Conservation (phyloP, 2,797 vertebrate species). For the Threskiornis aethiopicus region DNA sequence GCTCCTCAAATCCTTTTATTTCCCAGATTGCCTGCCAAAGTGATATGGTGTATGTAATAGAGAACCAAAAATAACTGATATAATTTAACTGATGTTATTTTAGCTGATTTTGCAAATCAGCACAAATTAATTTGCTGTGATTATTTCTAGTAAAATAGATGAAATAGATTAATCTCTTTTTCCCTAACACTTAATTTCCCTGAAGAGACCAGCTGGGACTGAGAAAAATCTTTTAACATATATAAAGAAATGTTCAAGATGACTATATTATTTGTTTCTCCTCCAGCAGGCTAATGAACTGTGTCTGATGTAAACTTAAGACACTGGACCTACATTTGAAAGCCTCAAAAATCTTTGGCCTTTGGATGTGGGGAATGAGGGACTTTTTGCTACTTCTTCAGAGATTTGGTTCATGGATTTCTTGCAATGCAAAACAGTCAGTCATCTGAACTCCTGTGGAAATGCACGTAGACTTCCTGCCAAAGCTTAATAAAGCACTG, state of each 20-base stretch:
- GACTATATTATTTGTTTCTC: background rate
- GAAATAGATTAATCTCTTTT: background rate
- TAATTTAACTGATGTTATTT: background rate
- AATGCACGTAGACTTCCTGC: background rate
- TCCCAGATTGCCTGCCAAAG: background rate
- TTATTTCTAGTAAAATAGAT: conserved; percentile 13
- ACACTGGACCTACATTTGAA: background rate
- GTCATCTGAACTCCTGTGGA: background rate
- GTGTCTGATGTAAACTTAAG: background rate
- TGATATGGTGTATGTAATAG: background rate
- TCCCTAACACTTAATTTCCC: background rate
- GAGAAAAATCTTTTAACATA: conserved; percentile 16
- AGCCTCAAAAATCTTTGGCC: background rate
- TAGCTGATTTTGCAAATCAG: background rate
- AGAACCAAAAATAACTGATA: background rate
- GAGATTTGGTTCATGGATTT: background rate
- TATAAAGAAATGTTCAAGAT: background rate
- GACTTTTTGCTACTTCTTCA: background rate
- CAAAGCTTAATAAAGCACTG: background rate
- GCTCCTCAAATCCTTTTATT: background rate
- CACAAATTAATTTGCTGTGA: background rate
- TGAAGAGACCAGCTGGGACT: background rate
- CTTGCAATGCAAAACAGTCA: background rate
- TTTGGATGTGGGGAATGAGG: background rate
- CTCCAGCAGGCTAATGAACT: background rate